Conservation (phyloP, 2,888 invertebrate genomes). For the Tachina fera region DNA sequence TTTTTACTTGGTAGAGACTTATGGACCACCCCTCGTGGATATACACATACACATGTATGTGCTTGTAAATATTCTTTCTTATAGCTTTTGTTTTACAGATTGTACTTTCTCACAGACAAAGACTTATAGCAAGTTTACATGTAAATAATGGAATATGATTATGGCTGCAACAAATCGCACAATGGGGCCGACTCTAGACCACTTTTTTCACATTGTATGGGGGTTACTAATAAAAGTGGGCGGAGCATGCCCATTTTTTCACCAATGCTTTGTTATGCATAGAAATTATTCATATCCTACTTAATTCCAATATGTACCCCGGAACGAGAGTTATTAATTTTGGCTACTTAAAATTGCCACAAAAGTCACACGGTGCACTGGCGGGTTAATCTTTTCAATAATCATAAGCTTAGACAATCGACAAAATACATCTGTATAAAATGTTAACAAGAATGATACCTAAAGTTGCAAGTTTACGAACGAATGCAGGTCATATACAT, state of each 20-base stretch:
- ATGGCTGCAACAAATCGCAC: background rate
- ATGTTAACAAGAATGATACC: background rate
- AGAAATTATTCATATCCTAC: too few relatives aligned
- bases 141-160: conserved; percentile 37
- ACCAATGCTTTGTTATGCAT: too few relatives aligned
- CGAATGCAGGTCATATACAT: background rate
- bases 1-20: too few relatives aligned
- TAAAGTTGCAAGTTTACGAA: background rate
- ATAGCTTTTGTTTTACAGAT: background rate
- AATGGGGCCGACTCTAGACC: background rate
- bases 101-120: background rate
- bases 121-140: background rate
- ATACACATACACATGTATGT: background rate
- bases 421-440: background rate
- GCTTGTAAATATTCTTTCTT: background rate
- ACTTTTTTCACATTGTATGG: too few relatives aligned
- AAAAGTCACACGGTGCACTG: background rate
- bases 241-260: too few relatives aligned
- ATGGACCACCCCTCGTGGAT: too few relatives aligned
- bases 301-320: too few relatives aligned
- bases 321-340: too few relatives aligned
- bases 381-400: too few relatives aligned
- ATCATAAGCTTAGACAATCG: background rate
- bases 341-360: background rate
- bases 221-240: too few relatives aligned